phyloP scores from a whole-genome alignment of 2,888 invertebrate species.

The Leptinotarsa peninsularis region DNA sequence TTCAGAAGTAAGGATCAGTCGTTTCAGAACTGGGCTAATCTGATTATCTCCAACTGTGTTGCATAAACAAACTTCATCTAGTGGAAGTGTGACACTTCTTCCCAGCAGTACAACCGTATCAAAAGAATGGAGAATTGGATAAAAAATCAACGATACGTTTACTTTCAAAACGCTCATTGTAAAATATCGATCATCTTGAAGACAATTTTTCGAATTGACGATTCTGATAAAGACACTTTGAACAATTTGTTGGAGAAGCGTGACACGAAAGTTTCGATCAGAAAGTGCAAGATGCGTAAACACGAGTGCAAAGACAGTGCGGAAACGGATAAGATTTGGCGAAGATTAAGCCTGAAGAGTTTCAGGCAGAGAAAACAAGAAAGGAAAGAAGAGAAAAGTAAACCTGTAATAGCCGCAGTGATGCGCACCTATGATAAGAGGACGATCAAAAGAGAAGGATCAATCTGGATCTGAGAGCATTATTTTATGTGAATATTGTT shows the following conservation, averaged over 20 bases:
- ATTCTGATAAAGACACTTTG: conserved; percentile 33
- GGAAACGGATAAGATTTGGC: conserved; percentile 48
- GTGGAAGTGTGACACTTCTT: background rate
- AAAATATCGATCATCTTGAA: conserved; percentile 45
- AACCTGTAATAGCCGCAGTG: conserved; percentile 56
- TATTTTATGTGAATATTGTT: background rate
- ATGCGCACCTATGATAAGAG: conserved; percentile 57
- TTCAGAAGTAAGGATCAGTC: conserved; percentile 2
- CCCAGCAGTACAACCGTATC: background rate
- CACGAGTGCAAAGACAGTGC: conserved; percentile 20
- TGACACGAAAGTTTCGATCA: conserved; percentile 9
- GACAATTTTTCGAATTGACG: conserved; percentile 44
- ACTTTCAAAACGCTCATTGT: conserved; percentile 47
- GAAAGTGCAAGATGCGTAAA: conserved; percentile 24
- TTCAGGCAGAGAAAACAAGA: conserved; percentile 51
- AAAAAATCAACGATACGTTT: conserved; percentile 50
- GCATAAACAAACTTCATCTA: background rate
- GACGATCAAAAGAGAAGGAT: conserved; percentile 31
- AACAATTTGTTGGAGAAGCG: conserved; percentile 43
- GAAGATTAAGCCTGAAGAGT: conserved; percentile 53
- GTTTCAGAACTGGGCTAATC: conserved; percentile 11
- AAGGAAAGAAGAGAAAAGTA: conserved; percentile 50
- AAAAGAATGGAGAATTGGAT: conserved; percentile 51
- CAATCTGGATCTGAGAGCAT: conserved; percentile 32
- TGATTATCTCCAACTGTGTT: background rate